phyloP scores from a whole-genome alignment of 2,888 invertebrate genomes.

The Nomada fabriciana region DNA sequence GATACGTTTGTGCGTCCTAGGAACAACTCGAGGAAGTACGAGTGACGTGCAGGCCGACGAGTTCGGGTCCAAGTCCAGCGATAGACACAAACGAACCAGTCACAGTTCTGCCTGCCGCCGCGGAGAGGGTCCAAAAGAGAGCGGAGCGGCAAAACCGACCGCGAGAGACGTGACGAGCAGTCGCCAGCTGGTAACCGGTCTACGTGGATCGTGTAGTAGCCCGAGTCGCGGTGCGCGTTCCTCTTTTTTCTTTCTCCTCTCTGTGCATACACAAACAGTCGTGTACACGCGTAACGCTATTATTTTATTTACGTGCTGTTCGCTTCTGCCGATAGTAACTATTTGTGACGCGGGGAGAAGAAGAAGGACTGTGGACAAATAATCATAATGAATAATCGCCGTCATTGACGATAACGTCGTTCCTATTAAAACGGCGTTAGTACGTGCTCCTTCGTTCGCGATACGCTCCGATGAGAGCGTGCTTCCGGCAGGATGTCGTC shows the following conservation, averaged over 20 bases:
- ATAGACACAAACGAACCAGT: constrained; percentile 41
- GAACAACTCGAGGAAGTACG: neutral
- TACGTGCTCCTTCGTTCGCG: constrained; percentile 1
- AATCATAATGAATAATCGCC: constrained; percentile 20
- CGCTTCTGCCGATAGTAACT: neutral
- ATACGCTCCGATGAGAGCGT: constrained; percentile 37
- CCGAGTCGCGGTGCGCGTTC: neutral
- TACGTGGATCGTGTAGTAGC: constrained; percentile 64
- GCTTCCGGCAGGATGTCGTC: constrained; percentile 85
- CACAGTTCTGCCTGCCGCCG: constrained; percentile 33
- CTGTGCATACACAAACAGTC: constrained; percentile 4
- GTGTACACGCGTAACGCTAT: constrained; percentile 7
- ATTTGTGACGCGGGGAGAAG: neutral
- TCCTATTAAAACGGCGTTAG: constrained; percentile 19
- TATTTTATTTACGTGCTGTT: constrained; percentile 12
- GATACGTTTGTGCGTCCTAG: too few species aligned
- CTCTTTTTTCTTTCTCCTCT: neutral
- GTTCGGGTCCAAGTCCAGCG: constrained; percentile 68
- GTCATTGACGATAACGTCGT: constrained; percentile 35
- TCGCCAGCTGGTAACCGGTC: constrained; percentile 79
- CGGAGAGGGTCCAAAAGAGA: constrained; percentile 60
- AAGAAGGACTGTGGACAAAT: neutral
- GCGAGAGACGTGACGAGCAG: constrained; percentile 67
- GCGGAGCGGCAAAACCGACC: constrained; percentile 32
- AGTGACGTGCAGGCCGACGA: neutral